A percentile compares a stretch with the other conserved stretches of the same genome.
phyloP scores from a whole-genome alignment of 2,113 vertebrate genomes.

The Nothocercus julius region DNA sequence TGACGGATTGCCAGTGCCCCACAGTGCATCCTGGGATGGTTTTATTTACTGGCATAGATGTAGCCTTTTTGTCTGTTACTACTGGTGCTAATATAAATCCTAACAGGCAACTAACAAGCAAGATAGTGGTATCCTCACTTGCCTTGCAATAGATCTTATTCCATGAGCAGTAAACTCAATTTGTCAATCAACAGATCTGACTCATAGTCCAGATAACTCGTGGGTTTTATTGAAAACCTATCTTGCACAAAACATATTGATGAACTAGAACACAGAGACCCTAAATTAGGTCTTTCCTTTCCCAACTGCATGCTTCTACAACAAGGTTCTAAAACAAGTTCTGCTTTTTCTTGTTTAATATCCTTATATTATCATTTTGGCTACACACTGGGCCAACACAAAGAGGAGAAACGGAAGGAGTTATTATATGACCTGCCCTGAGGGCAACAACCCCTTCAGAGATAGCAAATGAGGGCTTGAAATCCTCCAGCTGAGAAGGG shows the following conservation, averaged over 20 bases:
- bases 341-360: not conserved
- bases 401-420: not conserved
- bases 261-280: not conserved
- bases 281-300: not conserved
- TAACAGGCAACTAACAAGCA: not conserved
- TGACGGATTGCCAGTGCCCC: not conserved
- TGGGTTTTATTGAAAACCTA: not conserved
- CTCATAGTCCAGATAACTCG: not conserved
- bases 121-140: not conserved
- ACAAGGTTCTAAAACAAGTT: not conserved
- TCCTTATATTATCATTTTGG: not conserved
- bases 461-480: not conserved
- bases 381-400: accelerated
- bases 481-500: not conserved
- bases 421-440: not conserved
- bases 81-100: not conserved
- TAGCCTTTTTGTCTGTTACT: not conserved
- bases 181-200: not conserved
- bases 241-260: not conserved
- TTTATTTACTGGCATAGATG: not conserved
- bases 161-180: not conserved
- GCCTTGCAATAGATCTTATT: not conserved
- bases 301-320: accelerated
- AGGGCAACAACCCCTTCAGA: not conserved
- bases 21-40: not conserved